phyloP scores from a whole-genome alignment of 1,140 invertebrate species.

The Zophobas atratus region DNA sequence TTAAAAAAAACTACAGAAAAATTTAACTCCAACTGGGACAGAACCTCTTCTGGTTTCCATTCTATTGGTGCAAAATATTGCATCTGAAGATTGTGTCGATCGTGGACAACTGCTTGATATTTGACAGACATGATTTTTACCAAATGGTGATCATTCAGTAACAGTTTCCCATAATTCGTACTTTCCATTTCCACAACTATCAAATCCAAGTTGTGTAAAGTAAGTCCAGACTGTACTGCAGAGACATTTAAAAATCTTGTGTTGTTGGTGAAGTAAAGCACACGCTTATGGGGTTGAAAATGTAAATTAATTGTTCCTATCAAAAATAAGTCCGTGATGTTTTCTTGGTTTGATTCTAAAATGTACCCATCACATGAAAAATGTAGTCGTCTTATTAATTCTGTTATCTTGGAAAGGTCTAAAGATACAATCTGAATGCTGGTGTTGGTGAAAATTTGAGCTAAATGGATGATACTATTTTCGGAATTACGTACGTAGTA shows the following conservation, averaged over 20 bases:
- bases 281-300: neutral
- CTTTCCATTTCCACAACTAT: neutral
- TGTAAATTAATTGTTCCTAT: neutral
- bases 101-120: neutral
- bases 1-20: conserved; percentile 3
- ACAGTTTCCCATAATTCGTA: neutral
- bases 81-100: neutral
- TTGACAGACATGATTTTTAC: neutral
- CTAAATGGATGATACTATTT: neutral
- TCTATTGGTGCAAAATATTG: neutral
- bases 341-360: neutral
- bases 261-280: neutral
- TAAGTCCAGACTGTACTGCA: neutral
- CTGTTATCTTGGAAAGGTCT: neutral
- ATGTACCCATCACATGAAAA: neutral
- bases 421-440: neutral
- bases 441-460: neutral
- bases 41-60: neutral
- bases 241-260: neutral
- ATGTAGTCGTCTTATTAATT: neutral
- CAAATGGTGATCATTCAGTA: neutral
- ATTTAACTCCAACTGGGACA: neutral
- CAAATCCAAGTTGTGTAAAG: neutral
- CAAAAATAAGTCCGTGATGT: neutral
- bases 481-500: neutral